Conservation (phyloP, 2,113 vertebrate species). For the Paraplagusia blochii region DNA sequence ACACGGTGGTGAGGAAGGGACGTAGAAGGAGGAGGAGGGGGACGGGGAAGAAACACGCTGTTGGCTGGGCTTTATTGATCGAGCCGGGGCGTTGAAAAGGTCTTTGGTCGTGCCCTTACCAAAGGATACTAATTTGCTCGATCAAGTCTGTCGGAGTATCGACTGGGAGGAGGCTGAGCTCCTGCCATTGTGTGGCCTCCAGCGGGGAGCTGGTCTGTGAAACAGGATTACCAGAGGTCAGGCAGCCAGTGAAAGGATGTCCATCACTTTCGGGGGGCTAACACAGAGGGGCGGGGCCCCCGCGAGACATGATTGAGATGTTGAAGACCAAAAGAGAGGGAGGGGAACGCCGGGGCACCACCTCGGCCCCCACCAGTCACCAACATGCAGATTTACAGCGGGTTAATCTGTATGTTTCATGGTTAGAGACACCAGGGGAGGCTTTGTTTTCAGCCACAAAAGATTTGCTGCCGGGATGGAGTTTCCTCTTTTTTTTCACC, state of each 20-base stretch:
- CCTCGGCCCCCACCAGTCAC: slow-evolving; percentile 64
- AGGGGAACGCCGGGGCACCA: slow-evolving; percentile 10
- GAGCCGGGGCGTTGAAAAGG: slow-evolving; percentile 91
- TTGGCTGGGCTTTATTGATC: slow-evolving; percentile 94
- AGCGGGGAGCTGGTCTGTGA: slow-evolving; percentile 96
- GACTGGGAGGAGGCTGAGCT: slow-evolving; percentile 93
- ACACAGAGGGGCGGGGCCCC: slow-evolving; percentile 83
- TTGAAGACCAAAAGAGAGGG: slow-evolving; percentile 80
- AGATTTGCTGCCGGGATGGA: background rate
- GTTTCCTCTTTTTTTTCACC: background rate
- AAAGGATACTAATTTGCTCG: slow-evolving; percentile 99
- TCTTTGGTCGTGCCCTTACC: slow-evolving; percentile 95
- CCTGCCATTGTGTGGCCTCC: slow-evolving; percentile 91
- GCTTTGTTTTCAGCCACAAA: slow-evolving; percentile 32
- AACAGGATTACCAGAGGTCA: slow-evolving; percentile 99
- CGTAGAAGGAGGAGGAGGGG: slow-evolving; percentile 32
- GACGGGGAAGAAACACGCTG: slow-evolving; percentile 71
- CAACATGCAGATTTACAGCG: slow-evolving; percentile 76
- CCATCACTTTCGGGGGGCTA: slow-evolving; percentile 91
- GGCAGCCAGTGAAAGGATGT: slow-evolving; percentile 91
- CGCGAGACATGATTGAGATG: slow-evolving; percentile 90
- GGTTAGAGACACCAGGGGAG: slow-evolving; percentile 14
- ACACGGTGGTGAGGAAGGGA: slow-evolving; percentile 28
- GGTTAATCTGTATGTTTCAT: slow-evolving; percentile 52
- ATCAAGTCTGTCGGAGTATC: slow-evolving; percentile 98